Evolutionary conservation across 2,113 vertebrate species (phyloP).

Genomic region (Nematolebias whitei): DNA sequence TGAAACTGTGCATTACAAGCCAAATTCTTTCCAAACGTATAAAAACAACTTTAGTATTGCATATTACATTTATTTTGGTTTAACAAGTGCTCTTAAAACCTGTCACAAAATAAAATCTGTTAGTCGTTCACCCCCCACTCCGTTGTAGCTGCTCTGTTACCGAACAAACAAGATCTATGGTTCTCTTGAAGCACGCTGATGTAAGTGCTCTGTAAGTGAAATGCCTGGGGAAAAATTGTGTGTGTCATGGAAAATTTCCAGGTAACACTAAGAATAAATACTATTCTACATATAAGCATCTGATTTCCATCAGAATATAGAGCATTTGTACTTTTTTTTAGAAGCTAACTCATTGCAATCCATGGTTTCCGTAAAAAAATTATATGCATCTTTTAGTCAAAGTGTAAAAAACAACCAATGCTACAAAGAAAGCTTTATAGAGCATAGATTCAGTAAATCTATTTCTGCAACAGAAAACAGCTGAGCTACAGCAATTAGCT

Average conservation of each 20-base stretch:
- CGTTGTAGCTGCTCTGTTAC: too few species aligned
- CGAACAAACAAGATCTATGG: too few species aligned
- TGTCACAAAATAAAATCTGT: too few species aligned
- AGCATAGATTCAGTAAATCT: slow-evolving; percentile 47
- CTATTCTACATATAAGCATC: not conserved
- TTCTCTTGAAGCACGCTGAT: too few species aligned
- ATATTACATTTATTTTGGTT: too few species aligned
- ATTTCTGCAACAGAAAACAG: slow-evolving; percentile 36
- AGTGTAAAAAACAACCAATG: slow-evolving; percentile 22
- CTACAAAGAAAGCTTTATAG: slow-evolving; percentile 37
- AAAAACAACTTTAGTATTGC: not conserved
- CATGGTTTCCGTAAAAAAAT: not conserved
- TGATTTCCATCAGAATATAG: not conserved
- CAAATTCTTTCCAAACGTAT: not conserved
- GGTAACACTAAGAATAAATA: not conserved
- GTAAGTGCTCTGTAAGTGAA: not conserved
- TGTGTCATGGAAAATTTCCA: not conserved
- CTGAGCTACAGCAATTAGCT: slow-evolving; percentile 40
- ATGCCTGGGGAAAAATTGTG: not conserved
- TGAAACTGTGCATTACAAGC: too few species aligned
- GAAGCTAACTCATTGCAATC: not conserved
- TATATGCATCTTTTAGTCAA: slow-evolving; percentile 12
- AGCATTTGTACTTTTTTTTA: not conserved
- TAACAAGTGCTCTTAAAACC: too few species aligned
- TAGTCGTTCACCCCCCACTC: too few species aligned